Conservation (phyloP, 2,888 invertebrate species). For the Resseliella maxima region DNA sequence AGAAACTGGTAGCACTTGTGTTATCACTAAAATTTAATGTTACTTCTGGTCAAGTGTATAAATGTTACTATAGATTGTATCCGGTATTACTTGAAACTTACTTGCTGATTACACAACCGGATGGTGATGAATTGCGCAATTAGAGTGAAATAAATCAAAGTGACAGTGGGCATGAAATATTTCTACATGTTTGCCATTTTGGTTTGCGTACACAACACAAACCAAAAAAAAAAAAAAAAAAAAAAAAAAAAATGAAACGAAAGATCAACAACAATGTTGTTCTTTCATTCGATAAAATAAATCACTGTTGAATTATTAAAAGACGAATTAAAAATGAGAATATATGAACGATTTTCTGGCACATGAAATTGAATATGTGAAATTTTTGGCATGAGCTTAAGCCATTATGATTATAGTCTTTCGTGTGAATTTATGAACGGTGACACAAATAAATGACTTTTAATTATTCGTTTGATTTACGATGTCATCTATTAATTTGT, state of each 20-base stretch:
- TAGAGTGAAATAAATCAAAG: conserved; percentile 1
- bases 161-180: not conserved
- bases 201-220: not conserved
- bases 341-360: conserved; percentile 6
- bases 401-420: not conserved
- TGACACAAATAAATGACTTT: conserved; percentile 51
- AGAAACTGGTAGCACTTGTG: not conserved
- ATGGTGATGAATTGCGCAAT: conserved; percentile 26
- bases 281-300: not conserved
- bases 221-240: too few species aligned
- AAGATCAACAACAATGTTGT: not conserved
- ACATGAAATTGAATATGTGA: not conserved
- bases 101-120: not conserved
- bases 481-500: conserved; percentile 33
- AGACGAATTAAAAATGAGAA: not conserved
- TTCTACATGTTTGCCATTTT: not conserved
- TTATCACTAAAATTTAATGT: not conserved
- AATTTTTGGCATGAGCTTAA: not conserved
- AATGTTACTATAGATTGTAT: not conserved
- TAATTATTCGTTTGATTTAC: conserved; percentile 55
- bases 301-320: not conserved
- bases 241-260: not conserved
- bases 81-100: not conserved
- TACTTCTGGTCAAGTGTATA: not conserved
- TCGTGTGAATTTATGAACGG: conserved; percentile 13